phyloP scores from a whole-genome alignment of 2,888 invertebrate species.

The Siphlonurus alternatus region DNA sequence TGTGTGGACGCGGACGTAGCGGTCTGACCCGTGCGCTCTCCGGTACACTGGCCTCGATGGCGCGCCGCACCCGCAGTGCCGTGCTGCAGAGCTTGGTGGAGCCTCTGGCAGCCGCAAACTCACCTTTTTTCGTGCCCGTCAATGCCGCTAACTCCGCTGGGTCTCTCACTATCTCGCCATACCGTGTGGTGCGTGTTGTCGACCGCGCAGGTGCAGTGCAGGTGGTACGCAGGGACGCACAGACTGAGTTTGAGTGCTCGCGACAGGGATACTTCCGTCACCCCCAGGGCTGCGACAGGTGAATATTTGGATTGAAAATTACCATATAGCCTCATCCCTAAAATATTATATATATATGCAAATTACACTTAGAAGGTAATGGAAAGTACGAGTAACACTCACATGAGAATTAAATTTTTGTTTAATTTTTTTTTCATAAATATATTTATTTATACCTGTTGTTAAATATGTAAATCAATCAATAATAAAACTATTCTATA shows the following conservation, averaged over 20 bases:
- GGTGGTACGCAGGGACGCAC: constrained; percentile 50
- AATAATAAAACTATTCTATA: too few relatives aligned
- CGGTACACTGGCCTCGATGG: constrained; percentile 31
- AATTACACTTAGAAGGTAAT: too few relatives aligned
- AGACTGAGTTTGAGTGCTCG: constrained; percentile 56
- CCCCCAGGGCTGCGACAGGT: constrained; percentile 51
- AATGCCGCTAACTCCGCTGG: constrained; percentile 24
- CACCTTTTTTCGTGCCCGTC: constrained; percentile 6
- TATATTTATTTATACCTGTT: too few relatives aligned
- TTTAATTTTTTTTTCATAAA: too few relatives aligned
- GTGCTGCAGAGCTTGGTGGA: constrained; percentile 44
- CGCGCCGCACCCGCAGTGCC: constrained; percentile 44
- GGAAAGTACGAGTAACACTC: too few relatives aligned
- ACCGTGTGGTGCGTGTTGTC: constrained; percentile 52
- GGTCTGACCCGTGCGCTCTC: constrained; percentile 18
- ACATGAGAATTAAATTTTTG: too few relatives aligned
- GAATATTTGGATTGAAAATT: too few relatives aligned
- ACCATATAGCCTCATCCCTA: too few relatives aligned
- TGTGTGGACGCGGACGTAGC: constrained; percentile 14
- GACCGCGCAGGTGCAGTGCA: constrained; percentile 56
- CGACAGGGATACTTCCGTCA: constrained; percentile 65
- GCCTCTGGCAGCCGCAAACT: constrained; percentile 24
- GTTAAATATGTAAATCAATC: too few relatives aligned
- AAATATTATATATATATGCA: too few relatives aligned
- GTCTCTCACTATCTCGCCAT: constrained; percentile 49